These are phyloP conservation scores for Entomyzon cyanotis DNA, from an alignment of 2,113 vertebrate genomes.

Conservation along the genomic window DNA sequence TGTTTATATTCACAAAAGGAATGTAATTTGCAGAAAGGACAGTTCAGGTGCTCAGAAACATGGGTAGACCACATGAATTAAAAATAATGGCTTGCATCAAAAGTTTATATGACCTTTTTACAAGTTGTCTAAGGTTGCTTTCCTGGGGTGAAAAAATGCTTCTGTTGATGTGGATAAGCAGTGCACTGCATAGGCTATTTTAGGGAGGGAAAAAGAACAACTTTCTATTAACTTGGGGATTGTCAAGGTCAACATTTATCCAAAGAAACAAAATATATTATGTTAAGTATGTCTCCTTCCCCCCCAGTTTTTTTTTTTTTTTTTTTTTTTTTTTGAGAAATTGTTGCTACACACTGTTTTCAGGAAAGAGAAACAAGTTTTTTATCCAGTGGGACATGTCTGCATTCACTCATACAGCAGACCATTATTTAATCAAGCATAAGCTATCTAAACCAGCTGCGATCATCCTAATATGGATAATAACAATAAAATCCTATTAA, in stretches of 20 bases:
- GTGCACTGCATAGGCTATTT: neutral
- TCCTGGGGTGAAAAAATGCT: neutral
- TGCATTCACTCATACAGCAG: neutral
- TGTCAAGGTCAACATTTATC: neutral
- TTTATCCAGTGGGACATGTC: neutral
- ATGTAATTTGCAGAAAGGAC: conserved; percentile 36
- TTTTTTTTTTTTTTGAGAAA: too few relatives aligned
- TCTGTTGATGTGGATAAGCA: neutral
- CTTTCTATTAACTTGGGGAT: neutral
- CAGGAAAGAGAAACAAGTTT: neutral
- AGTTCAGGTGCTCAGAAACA: conserved; percentile 9
- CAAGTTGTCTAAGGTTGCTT: neutral
- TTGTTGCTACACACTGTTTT: neutral
- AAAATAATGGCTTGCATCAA: conserved; percentile 16
- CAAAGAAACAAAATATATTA: neutral
- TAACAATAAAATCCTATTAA: conserved; percentile 8
- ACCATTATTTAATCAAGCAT: neutral
- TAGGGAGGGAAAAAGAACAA: neutral
- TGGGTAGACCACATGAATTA: neutral
- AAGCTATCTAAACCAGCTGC: neutral
- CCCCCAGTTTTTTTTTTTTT: accelerated
- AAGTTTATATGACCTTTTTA: conserved; percentile 35
- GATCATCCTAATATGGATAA: neutral
- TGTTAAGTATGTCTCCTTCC: neutral
- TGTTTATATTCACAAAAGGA: conserved; percentile 68